A percentile compares a stretch with the other conserved stretches of the same genome.
Conservation (phyloP, 2,797 vertebrate species). For the Philypnodon macrostomus region DNA sequence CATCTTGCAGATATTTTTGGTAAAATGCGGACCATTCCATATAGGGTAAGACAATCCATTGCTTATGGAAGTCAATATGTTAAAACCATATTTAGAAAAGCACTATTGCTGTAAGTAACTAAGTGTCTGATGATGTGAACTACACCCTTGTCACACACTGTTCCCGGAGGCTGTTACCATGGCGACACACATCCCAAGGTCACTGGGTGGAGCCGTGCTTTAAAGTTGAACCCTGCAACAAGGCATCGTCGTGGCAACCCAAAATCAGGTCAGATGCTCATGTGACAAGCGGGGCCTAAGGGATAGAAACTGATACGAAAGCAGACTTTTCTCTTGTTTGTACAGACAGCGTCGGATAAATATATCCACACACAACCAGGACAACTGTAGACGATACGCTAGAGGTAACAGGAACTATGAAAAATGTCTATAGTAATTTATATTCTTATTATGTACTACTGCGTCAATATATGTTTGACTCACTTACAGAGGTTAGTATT, state of each 20-base stretch:
- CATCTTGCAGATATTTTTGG: too few relatives aligned
- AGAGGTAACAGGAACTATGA: too few relatives aligned
- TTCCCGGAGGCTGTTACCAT: constrained; percentile 43
- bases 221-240: constrained; percentile 45
- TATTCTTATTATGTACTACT: too few relatives aligned
- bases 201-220: constrained; percentile 27
- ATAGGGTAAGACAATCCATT: too few relatives aligned
- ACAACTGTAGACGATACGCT: neutral
- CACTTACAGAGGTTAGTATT: too few relatives aligned
- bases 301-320: constrained; percentile 38
- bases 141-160: constrained; percentile 30
- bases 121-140: constrained; percentile 21
- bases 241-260: constrained; percentile 33
- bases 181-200: constrained; percentile 46
- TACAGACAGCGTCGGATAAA: constrained; percentile 17
- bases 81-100: too few relatives aligned
- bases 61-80: too few relatives aligned
- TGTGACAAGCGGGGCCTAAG: constrained; percentile 29
- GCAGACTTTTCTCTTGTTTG: constrained; percentile 29
- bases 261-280: constrained; percentile 55
- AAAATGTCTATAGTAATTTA: too few relatives aligned
- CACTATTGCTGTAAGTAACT: neutral
- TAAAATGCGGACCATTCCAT: too few relatives aligned
- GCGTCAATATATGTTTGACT: too few relatives aligned
- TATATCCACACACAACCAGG: neutral